Evolutionary conservation across 2,113 vertebrate genomes (phyloP), one percentile per base, ranked within the genome.

Genomic region (Indicator indicator): DNA sequence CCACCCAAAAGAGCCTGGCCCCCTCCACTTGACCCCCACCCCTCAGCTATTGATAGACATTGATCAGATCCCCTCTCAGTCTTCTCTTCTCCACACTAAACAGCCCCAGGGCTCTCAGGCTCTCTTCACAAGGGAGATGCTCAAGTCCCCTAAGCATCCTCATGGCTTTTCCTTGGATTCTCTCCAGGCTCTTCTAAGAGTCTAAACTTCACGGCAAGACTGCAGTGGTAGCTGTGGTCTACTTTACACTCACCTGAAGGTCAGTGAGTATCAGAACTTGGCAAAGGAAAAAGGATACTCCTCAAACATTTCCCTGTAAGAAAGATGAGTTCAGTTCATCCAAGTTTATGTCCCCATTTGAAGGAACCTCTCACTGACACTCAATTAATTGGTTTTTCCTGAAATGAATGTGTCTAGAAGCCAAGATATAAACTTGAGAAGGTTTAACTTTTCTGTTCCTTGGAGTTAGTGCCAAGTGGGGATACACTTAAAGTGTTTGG

Each of bases 331-430:
- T 65, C 68, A 62, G 78, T 91, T 90, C 77, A 82, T 11, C 16
- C 8, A 15, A 48, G 80, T 69, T 75, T 78, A 65, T 38, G 32
- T 64, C 12, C 2, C 48, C 18, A 44, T 92, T 90, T 81, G 38
- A 71, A 93, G 16, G 24, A 90, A 6, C 1, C 83, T 83, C 91
- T 80, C 24, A 33, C 2, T 72, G 75, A 62, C 11, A 11, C 65
- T 81, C 58, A 92, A 48, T 65, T 36, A 75, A 78, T 62, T 94
- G 83, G 79, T 81, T 82, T 93, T 96, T 94, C 63, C 83, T 94
- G 67, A 86, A 94, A 88, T 27, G 4, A 79, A 63, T 78, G 7
- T n/a, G 21, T 40, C 12, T 42, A 81, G 44, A 90, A 94, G 55
- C 27, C 50, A 90, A 88, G 27, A 56, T 27, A 80, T 16, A 72